Conservation (phyloP, 2,888 invertebrate genomes). For the Platycheirus albimanus region DNA sequence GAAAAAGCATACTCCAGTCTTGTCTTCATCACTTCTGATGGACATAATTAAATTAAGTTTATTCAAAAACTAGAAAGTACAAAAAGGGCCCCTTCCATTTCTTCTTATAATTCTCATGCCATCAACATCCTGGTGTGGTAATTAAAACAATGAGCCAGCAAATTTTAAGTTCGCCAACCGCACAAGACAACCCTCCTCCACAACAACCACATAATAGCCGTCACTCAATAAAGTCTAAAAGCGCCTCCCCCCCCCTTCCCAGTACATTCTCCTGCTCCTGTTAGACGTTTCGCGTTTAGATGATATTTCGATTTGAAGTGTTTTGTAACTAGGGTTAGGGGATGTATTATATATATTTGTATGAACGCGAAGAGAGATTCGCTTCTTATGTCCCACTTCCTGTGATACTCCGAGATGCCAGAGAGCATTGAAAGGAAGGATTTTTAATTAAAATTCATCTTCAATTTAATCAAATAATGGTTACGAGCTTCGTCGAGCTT, state of each 20-base stretch:
- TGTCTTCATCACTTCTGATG: not conserved
- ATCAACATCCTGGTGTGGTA: conserved; percentile 39
- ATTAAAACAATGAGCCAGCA: conserved; percentile 73
- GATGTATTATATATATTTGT: not conserved
- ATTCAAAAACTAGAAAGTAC: conserved; percentile 40
- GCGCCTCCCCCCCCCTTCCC: not conserved
- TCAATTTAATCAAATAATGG: conserved; percentile 82
- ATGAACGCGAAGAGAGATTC: not conserved
- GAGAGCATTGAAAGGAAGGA: conserved; percentile 72
- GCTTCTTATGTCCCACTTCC: conserved; percentile 42
- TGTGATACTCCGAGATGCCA: conserved; percentile 38
- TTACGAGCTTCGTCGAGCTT: conserved; percentile 77
- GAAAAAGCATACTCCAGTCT: too few species aligned
- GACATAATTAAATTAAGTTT: conserved; percentile 64
- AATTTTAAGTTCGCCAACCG: conserved; percentile 67
- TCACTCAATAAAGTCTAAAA: conserved; percentile 33
- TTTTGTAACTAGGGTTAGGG: conserved; percentile 57
- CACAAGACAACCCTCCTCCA: conserved; percentile 32
- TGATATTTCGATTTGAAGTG: conserved; percentile 74
- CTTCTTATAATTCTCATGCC: not conserved
- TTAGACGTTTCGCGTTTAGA: conserved; percentile 47
- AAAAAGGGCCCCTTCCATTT: conserved; percentile 15
- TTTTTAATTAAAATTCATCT: conserved; percentile 83
- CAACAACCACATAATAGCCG: conserved; percentile 6
- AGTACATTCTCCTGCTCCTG: not conserved